Evolutionary conservation across 2,888 invertebrate species (phyloP), one percentile per base, ranked within the genome.

Genomic region (Hemicrepidius hirtus): DNA sequence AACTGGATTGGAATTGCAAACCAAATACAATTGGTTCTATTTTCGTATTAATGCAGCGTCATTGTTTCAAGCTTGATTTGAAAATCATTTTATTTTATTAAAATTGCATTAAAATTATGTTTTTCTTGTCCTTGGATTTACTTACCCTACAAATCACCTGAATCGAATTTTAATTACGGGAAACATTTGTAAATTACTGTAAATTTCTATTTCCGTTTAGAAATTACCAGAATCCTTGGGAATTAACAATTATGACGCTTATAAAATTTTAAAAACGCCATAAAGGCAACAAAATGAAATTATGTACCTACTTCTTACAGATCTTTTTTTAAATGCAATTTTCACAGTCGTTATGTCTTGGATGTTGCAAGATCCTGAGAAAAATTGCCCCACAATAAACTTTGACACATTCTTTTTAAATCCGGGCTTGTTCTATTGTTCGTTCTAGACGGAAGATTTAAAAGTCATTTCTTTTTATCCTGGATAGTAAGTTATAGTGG

Each of bases 361-460:
- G 16, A 18, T 46, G 46, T 20, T 16, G 46, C 10, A 46, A 46
- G 16, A 16, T 16, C 13, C 40, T 13, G 40, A 13, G 40, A 40
- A 40, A 40, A 18, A 6, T 46, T 46, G 46, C 46, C 18, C 46
- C 46, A 46, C 20, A 18, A 46, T 1, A 18, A 40, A 40, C 40
- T 13, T 13, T 40, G 13, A 13, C 46, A 46, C 20, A 20, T 32
- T 24, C n/a, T 28, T 53, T 21, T 7, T 16, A 53, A 53, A 13
- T 53, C 24, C 28, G 13, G 28, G 32, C 32, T n/a, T 28, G 53
- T 53, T 53, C 28, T 32, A 53, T 53, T 53, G 53, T 53, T 53
- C 53, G 13, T n/a, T 28, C 3, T 1, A n/a, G n/a, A 32, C 21
- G 1, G 2, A 21, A 24, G 6, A 24, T 53, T 53, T 28, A 24